A percentile compares a stretch with the other conserved stretches of the same genome.
Conservation (phyloP, 2,113 vertebrate genomes). For the Callipepla californica region DNA sequence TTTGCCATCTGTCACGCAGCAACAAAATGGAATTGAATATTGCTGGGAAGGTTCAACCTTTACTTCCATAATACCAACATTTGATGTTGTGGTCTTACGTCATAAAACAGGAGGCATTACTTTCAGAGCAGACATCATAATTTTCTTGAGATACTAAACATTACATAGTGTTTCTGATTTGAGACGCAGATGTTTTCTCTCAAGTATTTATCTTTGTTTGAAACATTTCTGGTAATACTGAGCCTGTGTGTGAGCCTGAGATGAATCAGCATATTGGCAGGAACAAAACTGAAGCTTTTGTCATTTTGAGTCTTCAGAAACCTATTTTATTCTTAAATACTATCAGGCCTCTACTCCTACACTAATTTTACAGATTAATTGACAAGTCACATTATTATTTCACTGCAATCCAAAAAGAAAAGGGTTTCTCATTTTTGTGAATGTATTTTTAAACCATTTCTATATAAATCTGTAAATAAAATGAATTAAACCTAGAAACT, state of each 20-base stretch:
- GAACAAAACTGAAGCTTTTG: conserved; percentile 16
- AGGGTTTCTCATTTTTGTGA: neutral
- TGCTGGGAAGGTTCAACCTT: no score
- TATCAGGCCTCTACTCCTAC: neutral
- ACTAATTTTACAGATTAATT: conserved; percentile 8
- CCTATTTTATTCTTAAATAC: conserved; percentile 51
- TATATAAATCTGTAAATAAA: neutral
- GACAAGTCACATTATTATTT: neutral
- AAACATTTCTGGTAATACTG: conserved; percentile 19
- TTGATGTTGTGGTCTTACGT: no score
- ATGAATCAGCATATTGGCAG: conserved; percentile 21
- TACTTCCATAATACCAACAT: no score
- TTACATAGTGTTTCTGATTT: conserved; percentile 31
- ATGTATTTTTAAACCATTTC: neutral
- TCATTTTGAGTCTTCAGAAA: conserved; percentile 17
- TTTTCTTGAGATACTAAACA: conserved; percentile 46
- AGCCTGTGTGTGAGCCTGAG: neutral
- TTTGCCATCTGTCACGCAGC: no score
- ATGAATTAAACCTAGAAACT: neutral
- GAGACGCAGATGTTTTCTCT: neutral
- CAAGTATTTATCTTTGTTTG: conserved; percentile 51
- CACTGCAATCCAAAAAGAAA: neutral
- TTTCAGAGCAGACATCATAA: neutral
- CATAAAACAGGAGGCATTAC: no score
- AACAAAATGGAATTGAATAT: no score